These are phyloP conservation scores for Naja naja DNA, from an alignment of 2,113 vertebrate species.

Conservation along the genomic window DNA sequence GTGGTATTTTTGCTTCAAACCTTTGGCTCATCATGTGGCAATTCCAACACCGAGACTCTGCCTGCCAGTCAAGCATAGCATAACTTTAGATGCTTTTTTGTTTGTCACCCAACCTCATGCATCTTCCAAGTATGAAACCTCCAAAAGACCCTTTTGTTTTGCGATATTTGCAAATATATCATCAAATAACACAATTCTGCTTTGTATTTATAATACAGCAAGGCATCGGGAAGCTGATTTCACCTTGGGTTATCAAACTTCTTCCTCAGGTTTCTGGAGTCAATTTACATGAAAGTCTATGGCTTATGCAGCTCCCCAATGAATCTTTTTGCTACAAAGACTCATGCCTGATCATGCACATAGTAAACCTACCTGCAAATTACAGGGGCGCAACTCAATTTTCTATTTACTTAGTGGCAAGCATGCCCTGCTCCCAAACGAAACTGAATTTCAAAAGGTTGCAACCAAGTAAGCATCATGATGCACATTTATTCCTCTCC, in stretches of 20 bases:
- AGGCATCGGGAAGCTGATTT: constrained; percentile 38
- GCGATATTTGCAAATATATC: constrained; percentile 47
- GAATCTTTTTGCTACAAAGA: neutral
- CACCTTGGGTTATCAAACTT: neutral
- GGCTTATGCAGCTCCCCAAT: neutral
- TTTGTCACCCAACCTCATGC: neutral
- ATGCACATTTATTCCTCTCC: constrained; percentile 19
- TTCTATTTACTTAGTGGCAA: neutral
- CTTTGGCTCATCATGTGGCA: neutral
- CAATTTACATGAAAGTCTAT: neutral
- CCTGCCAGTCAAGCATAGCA: constrained; percentile 30
- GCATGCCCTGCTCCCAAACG: neutral
- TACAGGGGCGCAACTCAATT: neutral
- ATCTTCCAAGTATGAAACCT: neutral
- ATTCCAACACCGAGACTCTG: neutral
- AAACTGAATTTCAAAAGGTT: neutral
- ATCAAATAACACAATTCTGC: constrained; percentile 62
- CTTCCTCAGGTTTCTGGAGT: neutral
- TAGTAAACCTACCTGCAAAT: neutral
- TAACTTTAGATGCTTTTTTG: neutral
- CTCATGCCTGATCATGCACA: neutral
- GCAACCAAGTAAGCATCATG: constrained; percentile 27
- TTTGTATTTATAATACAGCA: constrained; percentile 53
- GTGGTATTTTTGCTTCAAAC: neutral
- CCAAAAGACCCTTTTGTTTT: constrained; percentile 46